Evolutionary conservation across 2,113 vertebrate species (phyloP).

Genomic region (Aythya baeri): DNA sequence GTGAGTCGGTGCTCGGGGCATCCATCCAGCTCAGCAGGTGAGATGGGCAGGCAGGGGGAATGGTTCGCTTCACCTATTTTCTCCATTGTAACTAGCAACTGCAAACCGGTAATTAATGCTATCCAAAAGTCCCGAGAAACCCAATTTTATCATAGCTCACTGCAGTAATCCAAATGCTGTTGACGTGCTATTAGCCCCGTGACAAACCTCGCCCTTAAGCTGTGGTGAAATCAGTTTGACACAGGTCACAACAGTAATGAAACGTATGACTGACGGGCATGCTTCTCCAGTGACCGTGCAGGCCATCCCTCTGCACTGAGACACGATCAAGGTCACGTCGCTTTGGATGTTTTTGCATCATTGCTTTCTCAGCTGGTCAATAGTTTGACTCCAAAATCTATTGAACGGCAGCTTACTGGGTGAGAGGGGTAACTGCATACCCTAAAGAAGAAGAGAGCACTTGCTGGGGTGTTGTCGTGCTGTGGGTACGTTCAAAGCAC

Average conservation of each 20-base stretch:
- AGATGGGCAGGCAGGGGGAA: neutral
- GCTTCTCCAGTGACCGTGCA: neutral
- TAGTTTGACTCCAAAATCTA: neutral
- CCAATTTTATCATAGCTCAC: neutral
- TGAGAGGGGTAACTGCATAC: neutral
- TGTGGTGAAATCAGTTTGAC: neutral
- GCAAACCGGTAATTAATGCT: neutral
- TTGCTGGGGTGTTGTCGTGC: neutral
- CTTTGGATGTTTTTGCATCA: neutral
- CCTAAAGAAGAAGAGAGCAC: neutral
- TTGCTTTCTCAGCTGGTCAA: neutral
- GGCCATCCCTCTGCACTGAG: rapidly evolving
- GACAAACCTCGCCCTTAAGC: neutral
- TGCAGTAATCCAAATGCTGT: neutral
- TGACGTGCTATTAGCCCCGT: rapidly evolving
- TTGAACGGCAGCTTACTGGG: neutral
- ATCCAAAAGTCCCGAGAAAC: neutral
- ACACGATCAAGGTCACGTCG: neutral
- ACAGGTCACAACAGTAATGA: neutral
- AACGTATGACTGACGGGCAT: neutral
- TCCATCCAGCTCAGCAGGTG: neutral
- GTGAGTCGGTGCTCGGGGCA: neutral
- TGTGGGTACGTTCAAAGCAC: rapidly evolving
- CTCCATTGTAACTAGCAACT: neutral
- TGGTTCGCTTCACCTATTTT: neutral